These are phyloP conservation scores for Conger conger DNA, from an alignment of 2,113 vertebrate species.

Conservation along the genomic window DNA sequence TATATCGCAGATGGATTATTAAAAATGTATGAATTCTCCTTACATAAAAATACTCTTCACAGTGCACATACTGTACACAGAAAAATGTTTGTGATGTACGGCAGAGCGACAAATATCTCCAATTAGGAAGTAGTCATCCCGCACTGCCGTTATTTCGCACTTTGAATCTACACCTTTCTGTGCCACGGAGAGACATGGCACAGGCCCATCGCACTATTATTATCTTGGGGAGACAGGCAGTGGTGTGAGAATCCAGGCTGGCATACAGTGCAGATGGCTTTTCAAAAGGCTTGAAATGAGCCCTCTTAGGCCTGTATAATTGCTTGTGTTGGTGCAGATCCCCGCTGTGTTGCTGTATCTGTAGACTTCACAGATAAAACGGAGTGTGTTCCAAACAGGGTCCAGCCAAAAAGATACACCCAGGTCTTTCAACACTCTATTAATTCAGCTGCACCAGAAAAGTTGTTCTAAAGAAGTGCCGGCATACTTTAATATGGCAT, in stretches of 20 bases:
- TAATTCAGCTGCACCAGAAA: slow-evolving; percentile 43
- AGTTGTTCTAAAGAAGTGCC: slow-evolving; percentile 32
- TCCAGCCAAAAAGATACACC: background rate
- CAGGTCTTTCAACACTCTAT: slow-evolving; percentile 6
- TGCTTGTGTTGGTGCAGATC: background rate
- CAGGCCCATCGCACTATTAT: slow-evolving; percentile 1
- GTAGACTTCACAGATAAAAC: slow-evolving; percentile 10
- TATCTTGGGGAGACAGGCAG: slow-evolving; percentile 18
- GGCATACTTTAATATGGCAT: too few species aligned
- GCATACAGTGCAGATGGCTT: slow-evolving; percentile 19
- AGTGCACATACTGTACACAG: background rate
- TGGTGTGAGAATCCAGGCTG: slow-evolving; percentile 16
- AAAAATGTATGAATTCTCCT: slow-evolving; percentile 15
- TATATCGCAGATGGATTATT: slow-evolving; percentile 28
- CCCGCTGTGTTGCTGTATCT: slow-evolving; percentile 16
- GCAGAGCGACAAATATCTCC: slow-evolving; percentile 7
- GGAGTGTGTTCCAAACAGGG: background rate
- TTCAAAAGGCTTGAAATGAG: slow-evolving; percentile 28
- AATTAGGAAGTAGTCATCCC: slow-evolving; percentile 18
- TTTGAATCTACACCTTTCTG: background rate
- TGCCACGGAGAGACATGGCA: background rate
- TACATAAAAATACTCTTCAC: slow-evolving; percentile 20
- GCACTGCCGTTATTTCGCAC: background rate
- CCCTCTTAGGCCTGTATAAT: slow-evolving; percentile 16
- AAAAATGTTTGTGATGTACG: background rate